Conservation (phyloP, 2,888 invertebrate genomes). For the Tuberolachnus salignus region DNA sequence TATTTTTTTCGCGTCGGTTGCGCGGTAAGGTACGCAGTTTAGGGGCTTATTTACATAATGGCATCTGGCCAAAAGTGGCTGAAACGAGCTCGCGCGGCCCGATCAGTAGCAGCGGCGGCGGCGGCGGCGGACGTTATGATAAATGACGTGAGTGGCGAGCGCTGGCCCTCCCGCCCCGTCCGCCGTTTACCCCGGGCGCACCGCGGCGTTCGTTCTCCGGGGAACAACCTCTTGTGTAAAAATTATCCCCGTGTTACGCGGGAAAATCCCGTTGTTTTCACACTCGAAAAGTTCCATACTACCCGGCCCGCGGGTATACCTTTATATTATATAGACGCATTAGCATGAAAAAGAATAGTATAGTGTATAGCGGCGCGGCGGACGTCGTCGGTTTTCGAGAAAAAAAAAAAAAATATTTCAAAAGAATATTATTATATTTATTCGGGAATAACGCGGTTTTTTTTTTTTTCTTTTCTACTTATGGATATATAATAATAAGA, state of each 20-base stretch:
- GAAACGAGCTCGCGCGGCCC: constrained; percentile 39
- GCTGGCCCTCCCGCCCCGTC: neutral
- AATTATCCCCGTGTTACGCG: constrained; percentile 34
- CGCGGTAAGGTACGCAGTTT: constrained; percentile 20
- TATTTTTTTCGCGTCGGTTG: neutral
- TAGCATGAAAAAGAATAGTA: constrained; percentile 45
- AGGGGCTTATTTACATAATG: constrained; percentile 53
- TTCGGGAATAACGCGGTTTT: constrained; percentile 19
- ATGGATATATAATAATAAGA: no score
- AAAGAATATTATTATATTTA: constrained; percentile 32
- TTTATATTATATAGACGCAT: neutral
- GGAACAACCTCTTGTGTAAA: constrained; percentile 32
- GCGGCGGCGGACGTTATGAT: constrained; percentile 34
- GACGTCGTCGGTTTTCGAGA: constrained; percentile 25
- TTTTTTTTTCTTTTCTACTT: no score
- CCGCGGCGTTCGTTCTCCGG: constrained; percentile 10
- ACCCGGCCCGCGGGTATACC: neutral
- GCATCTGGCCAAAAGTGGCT: constrained; percentile 42
- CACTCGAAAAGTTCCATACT: constrained; percentile 41
- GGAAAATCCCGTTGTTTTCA: constrained; percentile 53
- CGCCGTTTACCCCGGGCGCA: neutral
- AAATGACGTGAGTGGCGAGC: constrained; percentile 34
- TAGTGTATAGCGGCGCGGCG: no score
- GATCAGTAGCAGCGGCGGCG: constrained; percentile 21
- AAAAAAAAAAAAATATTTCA: constrained; percentile 26